Conservation (phyloP, 2,888 invertebrate genomes). For the Dilophus febrilis region DNA sequence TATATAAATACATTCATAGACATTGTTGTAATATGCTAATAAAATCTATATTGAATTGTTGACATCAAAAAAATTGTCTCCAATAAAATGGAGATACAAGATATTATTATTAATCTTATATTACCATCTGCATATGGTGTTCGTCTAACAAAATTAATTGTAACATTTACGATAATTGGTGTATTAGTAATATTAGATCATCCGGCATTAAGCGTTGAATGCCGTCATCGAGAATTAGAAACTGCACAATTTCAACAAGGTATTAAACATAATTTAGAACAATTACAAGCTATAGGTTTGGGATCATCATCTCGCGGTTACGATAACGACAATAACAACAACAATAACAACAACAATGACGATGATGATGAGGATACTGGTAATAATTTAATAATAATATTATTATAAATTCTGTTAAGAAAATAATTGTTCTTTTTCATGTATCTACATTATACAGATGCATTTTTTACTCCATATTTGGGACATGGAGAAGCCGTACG, state of each 20-base stretch:
- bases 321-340: too few species aligned
- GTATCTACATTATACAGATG: conserved; percentile 8
- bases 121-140: background rate
- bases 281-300: too few species aligned
- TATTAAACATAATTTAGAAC: conserved; percentile 3
- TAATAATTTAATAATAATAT: conserved; percentile 5
- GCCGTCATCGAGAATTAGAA: conserved; percentile 2
- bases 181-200: background rate
- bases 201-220: background rate
- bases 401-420: too few species aligned
- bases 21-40: background rate
- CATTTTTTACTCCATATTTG: conserved; percentile 30
- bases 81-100: conserved; percentile 30
- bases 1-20: too few species aligned
- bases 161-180: background rate
- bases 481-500: conserved; percentile 39
- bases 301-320: too few species aligned
- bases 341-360: conserved; percentile 2
- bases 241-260: conserved; percentile 3
- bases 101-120: background rate
- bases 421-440: background rate
- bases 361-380: conserved; percentile 5
- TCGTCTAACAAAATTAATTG: too few species aligned
- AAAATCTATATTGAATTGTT: background rate
- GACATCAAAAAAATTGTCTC: conserved; percentile 26